Base-by-base conservation (phyloP, 2,797 vertebrate genomes). In the Epinephelus coioides region DNA sequence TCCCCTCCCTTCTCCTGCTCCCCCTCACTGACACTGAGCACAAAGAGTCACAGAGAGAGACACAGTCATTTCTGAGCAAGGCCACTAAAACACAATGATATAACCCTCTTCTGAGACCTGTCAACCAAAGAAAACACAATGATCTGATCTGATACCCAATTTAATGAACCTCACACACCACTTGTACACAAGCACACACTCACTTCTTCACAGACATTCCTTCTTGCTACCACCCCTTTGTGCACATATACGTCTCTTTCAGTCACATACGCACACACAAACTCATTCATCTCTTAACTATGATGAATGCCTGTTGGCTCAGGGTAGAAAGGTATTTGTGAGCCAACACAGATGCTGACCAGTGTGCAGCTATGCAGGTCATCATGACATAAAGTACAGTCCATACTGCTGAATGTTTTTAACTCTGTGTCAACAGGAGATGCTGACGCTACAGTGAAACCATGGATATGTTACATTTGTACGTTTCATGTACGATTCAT, bases 251-350 rank as follows among this genome's bases (percentile, higher is more conserved):
- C 12, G 0, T 62, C 4, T 15, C 23, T 12, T 17, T 71, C 73
- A 57, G 6, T 51, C 70, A 66, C 59, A 40, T 54, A 44, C 56
- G 21, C 69, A 55, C 30, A 61, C 61, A 63, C 65, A 69, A 73
- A 80, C 44, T 19, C 72, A 60, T 43, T 73, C 62, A 73, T 63
- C 59, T 59, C 72, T 69, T 68, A 76, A 70, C 79, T 23, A 57
- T 84, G 79, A 92, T 73, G 70, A 86, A 92, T 89, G 89, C 21
- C 50, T 77, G 83, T 78, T 88, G 86, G 88, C 88, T 87, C 68
- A 1, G 69, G 85, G 70, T 50, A 77, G 81, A 68, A 75, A 87
- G 80, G 82, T 63, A 81, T 90, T 82, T 84, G 85, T 82, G 88
- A 88, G 78, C 59, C 15, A 54, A 76, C 62, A 23, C 74, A 87